These are phyloP conservation scores for Pachyrhynchus sulphureomaculatus DNA, from an alignment of 1,140 invertebrate genomes.

Conservation along the genomic window DNA sequence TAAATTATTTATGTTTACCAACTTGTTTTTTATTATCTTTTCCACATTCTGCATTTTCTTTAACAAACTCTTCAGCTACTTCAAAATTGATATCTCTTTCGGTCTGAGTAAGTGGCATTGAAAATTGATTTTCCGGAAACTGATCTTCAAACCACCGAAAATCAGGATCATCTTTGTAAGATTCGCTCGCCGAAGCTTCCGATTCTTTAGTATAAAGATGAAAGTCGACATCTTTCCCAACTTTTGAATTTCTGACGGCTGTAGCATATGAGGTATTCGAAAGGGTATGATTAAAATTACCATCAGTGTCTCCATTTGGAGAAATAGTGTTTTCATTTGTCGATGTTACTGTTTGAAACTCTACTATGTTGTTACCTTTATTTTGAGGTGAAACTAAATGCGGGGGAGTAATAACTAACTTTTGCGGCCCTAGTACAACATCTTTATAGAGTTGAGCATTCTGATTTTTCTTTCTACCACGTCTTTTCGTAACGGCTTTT, in stretches of 20 bases:
- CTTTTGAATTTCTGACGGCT: too few relatives aligned
- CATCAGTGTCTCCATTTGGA: too few relatives aligned
- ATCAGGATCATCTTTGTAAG: background rate
- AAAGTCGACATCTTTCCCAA: too few relatives aligned
- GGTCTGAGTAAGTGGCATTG: background rate
- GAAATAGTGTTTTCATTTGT: too few relatives aligned
- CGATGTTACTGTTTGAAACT: too few relatives aligned
- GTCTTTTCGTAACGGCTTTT: constrained; percentile 4
- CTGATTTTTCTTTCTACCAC: background rate
- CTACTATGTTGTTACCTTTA: background rate
- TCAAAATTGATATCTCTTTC: constrained; percentile 3
- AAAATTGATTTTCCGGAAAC: background rate
- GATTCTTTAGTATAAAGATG: too few relatives aligned
- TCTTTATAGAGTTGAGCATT: background rate
- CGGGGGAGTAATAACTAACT: background rate
- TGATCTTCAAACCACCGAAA: constrained; percentile 8
- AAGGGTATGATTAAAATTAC: too few relatives aligned
- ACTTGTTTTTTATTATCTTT: too few relatives aligned
- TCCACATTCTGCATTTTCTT: background rate
- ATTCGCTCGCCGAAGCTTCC: too few relatives aligned
- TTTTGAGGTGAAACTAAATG: background rate
- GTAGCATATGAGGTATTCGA: too few relatives aligned
- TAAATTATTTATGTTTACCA: too few relatives aligned
- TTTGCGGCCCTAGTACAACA: background rate
- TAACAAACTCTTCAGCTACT: constrained; percentile 10